These are phyloP conservation scores for Abscondita cerata DNA, from an alignment of 2,888 invertebrate species.

Conservation along the genomic window DNA sequence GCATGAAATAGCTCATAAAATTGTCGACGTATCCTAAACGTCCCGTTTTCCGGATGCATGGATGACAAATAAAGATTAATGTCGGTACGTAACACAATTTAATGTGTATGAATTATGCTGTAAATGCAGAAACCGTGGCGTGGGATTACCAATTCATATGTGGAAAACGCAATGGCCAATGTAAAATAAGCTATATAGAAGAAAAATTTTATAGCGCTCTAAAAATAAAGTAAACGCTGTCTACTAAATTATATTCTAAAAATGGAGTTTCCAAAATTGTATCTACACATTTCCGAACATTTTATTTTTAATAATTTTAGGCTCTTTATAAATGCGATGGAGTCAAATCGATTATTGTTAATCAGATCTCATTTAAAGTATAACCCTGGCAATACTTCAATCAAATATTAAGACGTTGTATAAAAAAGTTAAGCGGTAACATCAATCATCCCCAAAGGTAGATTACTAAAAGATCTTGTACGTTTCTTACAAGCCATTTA, in stretches of 20 bases:
- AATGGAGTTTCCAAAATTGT: not conserved
- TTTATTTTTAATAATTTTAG: no score
- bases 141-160: conserved; percentile 26
- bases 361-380: no score
- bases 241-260: conserved; percentile 23
- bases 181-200: conserved; percentile 17
- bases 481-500: conserved; percentile 40
- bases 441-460: conserved; percentile 36
- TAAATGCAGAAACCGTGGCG: conserved; percentile 22
- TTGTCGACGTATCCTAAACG: conserved; percentile 23
- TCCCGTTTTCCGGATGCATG: conserved; percentile 20
- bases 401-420: not conserved
- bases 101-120: conserved; percentile 22
- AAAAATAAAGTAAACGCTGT: conserved; percentile 9
- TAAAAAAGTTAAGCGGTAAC: conserved; percentile 15
- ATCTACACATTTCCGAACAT: no score
- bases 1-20: conserved; percentile 14
- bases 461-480: conserved; percentile 34
- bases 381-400: no score
- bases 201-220: conserved; percentile 22
- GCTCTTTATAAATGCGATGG: no score
- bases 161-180: not conserved
- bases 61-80: conserved; percentile 29
- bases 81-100: conserved; percentile 25
- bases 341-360: no score